A percentile compares a stretch with the other conserved stretches of the same genome.
Evolutionary conservation across 2,113 vertebrate species (phyloP).

Genomic region (Ammodytes dubius): DNA sequence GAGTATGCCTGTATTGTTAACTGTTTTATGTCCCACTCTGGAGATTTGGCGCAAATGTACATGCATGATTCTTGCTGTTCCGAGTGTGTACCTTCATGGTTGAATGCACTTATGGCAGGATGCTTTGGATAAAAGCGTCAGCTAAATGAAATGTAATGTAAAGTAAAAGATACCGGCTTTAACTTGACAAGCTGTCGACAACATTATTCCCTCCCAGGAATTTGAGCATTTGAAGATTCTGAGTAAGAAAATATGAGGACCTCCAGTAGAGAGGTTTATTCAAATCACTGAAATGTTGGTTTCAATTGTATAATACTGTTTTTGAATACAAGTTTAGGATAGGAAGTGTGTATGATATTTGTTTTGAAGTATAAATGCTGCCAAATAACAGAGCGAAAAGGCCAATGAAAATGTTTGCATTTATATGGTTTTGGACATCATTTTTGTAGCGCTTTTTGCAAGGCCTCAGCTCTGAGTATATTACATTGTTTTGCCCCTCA

Average conservation of each 20-base stretch:
- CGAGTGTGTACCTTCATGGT: no score
- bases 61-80: no score
- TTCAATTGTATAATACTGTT: slow-evolving; percentile 35
- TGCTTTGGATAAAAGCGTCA: no score
- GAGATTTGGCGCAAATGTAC: no score
- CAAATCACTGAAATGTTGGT: slow-evolving; percentile 30
- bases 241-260: slow-evolving; percentile 20
- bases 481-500: no score
- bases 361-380: not conserved
- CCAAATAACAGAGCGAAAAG: not conserved
- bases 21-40: slow-evolving; percentile 54
- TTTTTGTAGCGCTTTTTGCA: not conserved
- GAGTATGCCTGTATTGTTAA: slow-evolving; percentile 63
- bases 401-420: not conserved
- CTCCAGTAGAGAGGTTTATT: slow-evolving; percentile 46
- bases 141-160: no score
- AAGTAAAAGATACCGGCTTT: slow-evolving; percentile 22
- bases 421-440: not conserved
- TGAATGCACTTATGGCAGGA: no score
- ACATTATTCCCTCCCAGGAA: slow-evolving; percentile 53
- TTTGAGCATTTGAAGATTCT: slow-evolving; percentile 56
- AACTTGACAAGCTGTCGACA: slow-evolving; percentile 70
- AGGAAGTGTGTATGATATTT: slow-evolving; percentile 27
- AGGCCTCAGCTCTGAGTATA: no score
- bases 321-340: not conserved